phyloP scores from a whole-genome alignment of 2,888 invertebrate genomes.

The Lepetodrilus schrolli region DNA sequence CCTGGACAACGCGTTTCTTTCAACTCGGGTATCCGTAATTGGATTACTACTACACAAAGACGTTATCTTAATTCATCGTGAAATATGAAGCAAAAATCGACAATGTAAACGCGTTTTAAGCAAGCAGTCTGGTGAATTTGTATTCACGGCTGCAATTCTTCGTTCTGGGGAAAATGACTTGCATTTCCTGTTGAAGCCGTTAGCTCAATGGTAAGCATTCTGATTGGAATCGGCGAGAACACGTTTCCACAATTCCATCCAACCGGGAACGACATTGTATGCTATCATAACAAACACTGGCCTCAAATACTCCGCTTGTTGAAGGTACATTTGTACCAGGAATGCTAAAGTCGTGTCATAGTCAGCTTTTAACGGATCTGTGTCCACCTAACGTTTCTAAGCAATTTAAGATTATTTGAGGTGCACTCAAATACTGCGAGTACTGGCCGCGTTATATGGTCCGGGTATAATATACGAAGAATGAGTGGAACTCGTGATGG shows the following conservation, averaged over 20 bases:
- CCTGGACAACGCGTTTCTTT: not conserved
- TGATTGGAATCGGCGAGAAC: not conserved
- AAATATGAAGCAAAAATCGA: slow-evolving; percentile 25
- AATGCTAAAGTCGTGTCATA: not conserved
- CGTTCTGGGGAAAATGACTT: not conserved
- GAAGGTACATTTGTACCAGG: not conserved
- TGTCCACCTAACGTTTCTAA: not conserved
- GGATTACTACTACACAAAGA: slow-evolving; percentile 7
- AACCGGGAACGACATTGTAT: not conserved
- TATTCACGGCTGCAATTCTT: not conserved
- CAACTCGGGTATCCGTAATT: slow-evolving; percentile 8
- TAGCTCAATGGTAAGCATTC: not conserved
- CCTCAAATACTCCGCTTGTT: not conserved
- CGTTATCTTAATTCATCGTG: slow-evolving; percentile 20
- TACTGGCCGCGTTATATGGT: not conserved
- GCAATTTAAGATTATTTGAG: not conserved
- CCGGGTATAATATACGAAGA: not conserved
- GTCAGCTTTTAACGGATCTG: slow-evolving; percentile 20
- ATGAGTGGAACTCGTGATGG: no score
- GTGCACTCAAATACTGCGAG: not conserved
- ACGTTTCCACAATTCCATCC: not conserved
- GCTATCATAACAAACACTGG: not conserved
- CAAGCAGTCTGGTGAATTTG: not conserved
- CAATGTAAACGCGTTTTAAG: not conserved
- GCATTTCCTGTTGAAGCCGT: slow-evolving; percentile 3